Conservation (phyloP, 2,113 vertebrate genomes). For the Columba janthina region DNA sequence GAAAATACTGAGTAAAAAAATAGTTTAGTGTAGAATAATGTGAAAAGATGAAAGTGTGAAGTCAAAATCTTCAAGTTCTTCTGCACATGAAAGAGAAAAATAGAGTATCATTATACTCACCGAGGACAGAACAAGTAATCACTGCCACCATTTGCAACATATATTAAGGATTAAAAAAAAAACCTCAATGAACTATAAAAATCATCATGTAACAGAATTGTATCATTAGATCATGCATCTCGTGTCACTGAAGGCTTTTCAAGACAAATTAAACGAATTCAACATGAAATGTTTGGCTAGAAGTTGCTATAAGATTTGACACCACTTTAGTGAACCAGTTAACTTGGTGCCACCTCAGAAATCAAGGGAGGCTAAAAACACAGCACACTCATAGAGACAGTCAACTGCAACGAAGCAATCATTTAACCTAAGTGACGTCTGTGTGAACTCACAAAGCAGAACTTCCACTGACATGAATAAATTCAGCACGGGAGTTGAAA, state of each 20-base stretch:
- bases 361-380: neutral
- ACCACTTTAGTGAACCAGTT: neutral
- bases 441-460: neutral
- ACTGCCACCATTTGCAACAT: neutral
- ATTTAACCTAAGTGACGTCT: neutral
- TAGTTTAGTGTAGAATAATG: neutral
- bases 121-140: neutral
- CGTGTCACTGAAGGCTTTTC: neutral
- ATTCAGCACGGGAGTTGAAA: neutral
- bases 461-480: rapidly evolving
- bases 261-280: neutral
- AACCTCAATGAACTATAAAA: neutral
- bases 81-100: neutral
- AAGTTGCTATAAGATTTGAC: neutral
- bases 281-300: neutral
- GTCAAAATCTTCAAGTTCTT: neutral
- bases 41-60: neutral
- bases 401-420: neutral
- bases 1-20: neutral
- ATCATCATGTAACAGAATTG: neutral
- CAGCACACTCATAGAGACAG: neutral
- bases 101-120: neutral
- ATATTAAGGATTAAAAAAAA: neutral
- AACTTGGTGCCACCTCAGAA: neutral
- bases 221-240: neutral